Evolutionary conservation across 1,140 invertebrate species (phyloP).

Genomic region (Micrasema minimum): DNA sequence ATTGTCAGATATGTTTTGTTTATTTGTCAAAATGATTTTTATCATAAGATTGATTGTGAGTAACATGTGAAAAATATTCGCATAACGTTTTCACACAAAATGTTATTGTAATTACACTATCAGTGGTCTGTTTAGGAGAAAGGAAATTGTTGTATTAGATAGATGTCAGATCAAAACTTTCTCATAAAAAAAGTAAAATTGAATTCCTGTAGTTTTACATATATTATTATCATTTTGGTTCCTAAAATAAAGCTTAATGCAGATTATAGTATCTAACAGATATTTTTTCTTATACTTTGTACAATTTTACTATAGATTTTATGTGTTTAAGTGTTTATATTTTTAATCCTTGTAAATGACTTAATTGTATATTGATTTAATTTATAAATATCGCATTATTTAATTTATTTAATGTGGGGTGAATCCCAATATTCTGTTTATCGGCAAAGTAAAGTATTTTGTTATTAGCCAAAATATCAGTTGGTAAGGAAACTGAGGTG

Average conservation of each 20-base stretch:
- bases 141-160: too few relatives aligned
- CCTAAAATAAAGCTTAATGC: conserved; percentile 26
- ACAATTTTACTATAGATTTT: conserved; percentile 44
- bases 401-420: conserved; percentile 49
- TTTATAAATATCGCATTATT: conserved; percentile 51
- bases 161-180: conserved; percentile 12
- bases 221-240: conserved; percentile 22
- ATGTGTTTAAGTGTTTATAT: conserved; percentile 33
- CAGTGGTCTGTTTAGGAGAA: too few relatives aligned
- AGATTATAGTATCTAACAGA: conserved; percentile 27
- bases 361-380: conserved; percentile 52
- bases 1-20: too few relatives aligned
- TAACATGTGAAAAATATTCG: too few relatives aligned
- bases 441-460: conserved; percentile 3
- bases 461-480: conserved; percentile 11
- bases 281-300: conserved; percentile 42
- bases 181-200: conserved; percentile 1
- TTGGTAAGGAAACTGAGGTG: not conserved
- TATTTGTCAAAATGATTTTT: too few relatives aligned
- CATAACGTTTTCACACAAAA: too few relatives aligned
- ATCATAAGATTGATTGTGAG: too few relatives aligned
- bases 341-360: conserved; percentile 39
- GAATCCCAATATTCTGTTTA: conserved; percentile 46
- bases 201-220: conserved; percentile 3
- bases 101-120: too few relatives aligned